phyloP scores from a whole-genome alignment of 2,113 vertebrate genomes.

The Actenoides hombroni region DNA sequence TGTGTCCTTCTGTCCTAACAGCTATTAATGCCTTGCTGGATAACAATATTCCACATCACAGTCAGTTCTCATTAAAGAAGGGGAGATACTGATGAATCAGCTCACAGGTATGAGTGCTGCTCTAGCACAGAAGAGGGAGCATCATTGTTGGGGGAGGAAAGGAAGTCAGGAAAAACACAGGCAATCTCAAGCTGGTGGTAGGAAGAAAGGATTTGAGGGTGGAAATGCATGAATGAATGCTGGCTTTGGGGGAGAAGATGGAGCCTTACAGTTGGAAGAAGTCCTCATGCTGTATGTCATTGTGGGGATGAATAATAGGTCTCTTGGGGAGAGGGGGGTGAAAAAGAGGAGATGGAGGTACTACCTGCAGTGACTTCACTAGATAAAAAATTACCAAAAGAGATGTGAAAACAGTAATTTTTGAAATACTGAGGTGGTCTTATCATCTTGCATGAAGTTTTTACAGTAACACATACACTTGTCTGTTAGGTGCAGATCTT shows the following conservation, averaged over 20 bases:
- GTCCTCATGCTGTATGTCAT: rapidly evolving
- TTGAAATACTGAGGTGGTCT: neutral
- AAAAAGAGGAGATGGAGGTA: neutral
- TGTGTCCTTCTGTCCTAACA: neutral
- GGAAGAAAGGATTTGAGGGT: neutral
- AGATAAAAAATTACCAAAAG: neutral
- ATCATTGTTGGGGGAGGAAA: neutral
- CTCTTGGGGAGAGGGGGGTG: neutral
- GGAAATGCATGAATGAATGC: neutral
- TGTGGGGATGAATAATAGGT: neutral
- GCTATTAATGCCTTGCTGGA: neutral
- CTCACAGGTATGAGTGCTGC: neutral
- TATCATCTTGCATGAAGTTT: neutral
- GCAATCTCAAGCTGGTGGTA: too few relatives aligned
- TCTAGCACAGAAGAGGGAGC: neutral
- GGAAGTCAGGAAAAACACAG: neutral
- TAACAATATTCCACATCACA: neutral
- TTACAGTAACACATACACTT: neutral
- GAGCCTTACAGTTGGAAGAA: neutral
- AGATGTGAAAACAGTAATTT: neutral
- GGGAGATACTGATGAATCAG: neutral
- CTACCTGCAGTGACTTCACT: neutral
- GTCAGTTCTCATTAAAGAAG: neutral
- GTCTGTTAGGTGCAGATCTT: neutral
- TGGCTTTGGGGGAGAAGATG: neutral